These are phyloP conservation scores for Aurelia sp. DNA, from an alignment of 30 jellyfish, hydroid and myxozoan species.

Conservation along the genomic window DNA sequence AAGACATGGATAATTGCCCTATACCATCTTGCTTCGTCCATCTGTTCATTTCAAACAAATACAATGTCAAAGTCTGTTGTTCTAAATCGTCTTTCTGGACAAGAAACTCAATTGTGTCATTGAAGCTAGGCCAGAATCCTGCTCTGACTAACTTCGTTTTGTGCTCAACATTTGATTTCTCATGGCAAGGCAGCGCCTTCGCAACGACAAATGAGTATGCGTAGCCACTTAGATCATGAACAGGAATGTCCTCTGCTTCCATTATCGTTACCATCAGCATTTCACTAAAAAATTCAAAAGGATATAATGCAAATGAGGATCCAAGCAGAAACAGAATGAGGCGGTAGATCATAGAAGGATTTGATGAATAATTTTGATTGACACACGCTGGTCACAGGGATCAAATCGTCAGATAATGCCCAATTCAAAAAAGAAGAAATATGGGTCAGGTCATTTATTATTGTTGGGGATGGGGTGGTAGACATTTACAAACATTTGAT, in stretches of 20 bases:
- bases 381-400: no score
- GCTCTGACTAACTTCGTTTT: constrained; percentile 89
- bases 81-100: constrained; percentile 60
- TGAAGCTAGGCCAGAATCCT: constrained; percentile 93
- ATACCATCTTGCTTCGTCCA: constrained; percentile 98
- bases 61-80: constrained; percentile 66
- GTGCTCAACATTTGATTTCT: constrained; percentile 49
- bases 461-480: no score
- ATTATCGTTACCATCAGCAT: constrained; percentile 73
- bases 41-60: constrained; percentile 89
- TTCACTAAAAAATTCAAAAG: constrained; percentile 65
- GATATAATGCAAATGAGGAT: no score
- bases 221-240: constrained; percentile 94
- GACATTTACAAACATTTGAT: no score
- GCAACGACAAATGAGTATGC: constrained; percentile 90
- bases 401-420: no score
- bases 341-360: no score
- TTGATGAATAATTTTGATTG: no score
- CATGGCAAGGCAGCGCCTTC: constrained; percentile 65
- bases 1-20: constrained; percentile 68
- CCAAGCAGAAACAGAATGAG: no score
- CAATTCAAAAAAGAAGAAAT: no score
- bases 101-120: constrained; percentile 73
- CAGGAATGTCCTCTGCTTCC: constrained; percentile 93
- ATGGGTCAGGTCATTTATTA: no score